Evolutionary conservation across 1,140 invertebrate species (phyloP).

Genomic region (Cyclargus thomasi): DNA sequence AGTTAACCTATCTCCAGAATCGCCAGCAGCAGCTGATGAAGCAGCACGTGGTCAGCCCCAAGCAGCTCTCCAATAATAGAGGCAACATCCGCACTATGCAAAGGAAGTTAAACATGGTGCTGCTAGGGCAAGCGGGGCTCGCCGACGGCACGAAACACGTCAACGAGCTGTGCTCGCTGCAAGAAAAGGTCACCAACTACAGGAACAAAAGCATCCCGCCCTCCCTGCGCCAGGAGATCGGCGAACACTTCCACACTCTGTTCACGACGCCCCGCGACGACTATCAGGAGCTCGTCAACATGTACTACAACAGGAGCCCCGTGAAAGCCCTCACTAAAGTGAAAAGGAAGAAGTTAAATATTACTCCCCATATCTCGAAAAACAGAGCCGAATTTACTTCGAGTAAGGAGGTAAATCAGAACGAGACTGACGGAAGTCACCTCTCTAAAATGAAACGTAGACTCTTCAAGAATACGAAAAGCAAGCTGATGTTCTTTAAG

Average conservation of each 20-base stretch:
- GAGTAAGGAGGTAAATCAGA: not conserved
- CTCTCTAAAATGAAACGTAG: not conserved
- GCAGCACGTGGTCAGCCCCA: conserved; percentile 64
- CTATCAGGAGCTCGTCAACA: conserved; percentile 63
- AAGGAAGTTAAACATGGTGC: conserved; percentile 72
- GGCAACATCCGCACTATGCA: conserved; percentile 56
- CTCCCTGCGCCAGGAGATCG: conserved; percentile 64
- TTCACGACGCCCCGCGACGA: conserved; percentile 67
- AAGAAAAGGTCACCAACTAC: conserved; percentile 58
- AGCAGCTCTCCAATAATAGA: conserved; percentile 64
- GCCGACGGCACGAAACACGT: conserved; percentile 68
- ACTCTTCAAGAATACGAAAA: conserved; percentile 19
- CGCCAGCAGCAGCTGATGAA: conserved; percentile 59
- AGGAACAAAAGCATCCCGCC: conserved; percentile 56
- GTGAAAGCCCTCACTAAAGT: conserved; percentile 31
- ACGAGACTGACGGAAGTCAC: not conserved
- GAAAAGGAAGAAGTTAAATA: conserved; percentile 33
- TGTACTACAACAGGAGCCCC: conserved; percentile 46
- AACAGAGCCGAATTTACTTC: not conserved
- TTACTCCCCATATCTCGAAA: conserved; percentile 27
- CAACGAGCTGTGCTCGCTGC: conserved; percentile 55
- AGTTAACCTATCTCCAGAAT: conserved; percentile 56
- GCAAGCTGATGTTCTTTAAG: conserved; percentile 44
- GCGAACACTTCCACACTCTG: conserved; percentile 68
- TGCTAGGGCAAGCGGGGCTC: conserved; percentile 75